A percentile compares a stretch with the other conserved stretches of the same genome.
phyloP scores from a whole-genome alignment of 2,797 vertebrate species.

The Coracias cyanogaster region DNA sequence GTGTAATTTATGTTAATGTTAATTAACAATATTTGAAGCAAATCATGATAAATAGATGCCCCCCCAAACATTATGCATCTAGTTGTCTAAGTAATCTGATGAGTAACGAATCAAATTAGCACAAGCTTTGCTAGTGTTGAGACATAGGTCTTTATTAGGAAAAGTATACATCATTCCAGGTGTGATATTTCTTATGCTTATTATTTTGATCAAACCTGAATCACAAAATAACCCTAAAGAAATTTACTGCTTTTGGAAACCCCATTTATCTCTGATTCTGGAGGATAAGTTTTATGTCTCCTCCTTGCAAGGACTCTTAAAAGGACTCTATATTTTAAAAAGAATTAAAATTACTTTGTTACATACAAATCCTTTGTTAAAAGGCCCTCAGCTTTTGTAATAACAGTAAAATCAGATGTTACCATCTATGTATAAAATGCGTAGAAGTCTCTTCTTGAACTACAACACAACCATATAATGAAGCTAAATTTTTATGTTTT shows the following conservation, averaged over 20 bases:
- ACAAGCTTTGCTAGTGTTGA: slow-evolving; percentile 65
- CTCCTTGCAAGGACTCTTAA: neutral
- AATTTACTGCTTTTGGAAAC: slow-evolving; percentile 48
- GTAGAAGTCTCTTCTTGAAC: neutral
- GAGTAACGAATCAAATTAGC: slow-evolving; percentile 77
- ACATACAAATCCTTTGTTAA: neutral
- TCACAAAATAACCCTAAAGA: slow-evolving; percentile 54
- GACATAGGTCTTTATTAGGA: slow-evolving; percentile 72
- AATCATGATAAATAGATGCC: slow-evolving; percentile 76
- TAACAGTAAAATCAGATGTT: neutral
- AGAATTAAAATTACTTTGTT: neutral
- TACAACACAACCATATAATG: neutral
- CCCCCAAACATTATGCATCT: slow-evolving; percentile 74
- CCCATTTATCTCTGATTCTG: slow-evolving; percentile 18
- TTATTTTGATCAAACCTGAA: slow-evolving; percentile 70
- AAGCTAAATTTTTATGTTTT: neutral
- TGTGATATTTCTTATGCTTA: slow-evolving; percentile 65
- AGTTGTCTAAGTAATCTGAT: slow-evolving; percentile 74
- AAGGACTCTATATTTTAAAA: neutral
- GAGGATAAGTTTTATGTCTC: neutral
- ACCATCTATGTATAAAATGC: neutral
- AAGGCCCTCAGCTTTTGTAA: neutral
- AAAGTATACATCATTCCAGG: slow-evolving; percentile 74
- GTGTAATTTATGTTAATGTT: slow-evolving; percentile 70
- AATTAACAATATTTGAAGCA: slow-evolving; percentile 77